These are phyloP conservation scores for Pantelozetes paolii DNA, from an alignment of 2,888 invertebrate genomes.

Conservation along the genomic window DNA sequence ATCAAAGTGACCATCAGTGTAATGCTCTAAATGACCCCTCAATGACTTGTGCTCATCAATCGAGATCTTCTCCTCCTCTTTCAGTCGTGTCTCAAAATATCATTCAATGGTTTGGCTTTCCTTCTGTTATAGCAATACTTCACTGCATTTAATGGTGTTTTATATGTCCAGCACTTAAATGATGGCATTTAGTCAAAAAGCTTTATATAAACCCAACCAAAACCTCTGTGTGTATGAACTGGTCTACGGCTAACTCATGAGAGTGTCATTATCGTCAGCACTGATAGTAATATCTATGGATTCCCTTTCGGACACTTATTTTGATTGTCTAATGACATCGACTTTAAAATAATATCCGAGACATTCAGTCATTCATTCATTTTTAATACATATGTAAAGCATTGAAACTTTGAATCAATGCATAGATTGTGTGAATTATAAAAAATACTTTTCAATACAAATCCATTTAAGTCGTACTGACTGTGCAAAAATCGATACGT, in stretches of 20 bases:
- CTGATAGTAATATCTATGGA: neutral
- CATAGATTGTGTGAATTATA: constrained; percentile 23
- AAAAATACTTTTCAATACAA: constrained; percentile 6
- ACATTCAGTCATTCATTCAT: too few species aligned
- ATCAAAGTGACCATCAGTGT: constrained; percentile 22
- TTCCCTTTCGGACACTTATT: constrained; percentile 23
- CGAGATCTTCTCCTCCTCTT: constrained; percentile 30
- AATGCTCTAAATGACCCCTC: neutral
- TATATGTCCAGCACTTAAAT: constrained; percentile 24
- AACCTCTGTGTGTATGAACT: constrained; percentile 9
- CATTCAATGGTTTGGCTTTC: constrained; percentile 1
- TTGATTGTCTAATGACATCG: neutral
- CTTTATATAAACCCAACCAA: constrained; percentile 10
- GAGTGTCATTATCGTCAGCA: constrained; percentile 11
- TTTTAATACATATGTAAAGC: neutral
- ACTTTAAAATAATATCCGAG: too few species aligned
- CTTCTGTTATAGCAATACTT: neutral
- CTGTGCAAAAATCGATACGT: constrained; percentile 8
- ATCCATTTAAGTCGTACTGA: constrained; percentile 1
- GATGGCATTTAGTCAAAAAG: constrained; percentile 23
- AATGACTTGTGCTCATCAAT: constrained; percentile 37
- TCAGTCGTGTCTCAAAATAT: neutral
- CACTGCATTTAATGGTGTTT: constrained; percentile 29
- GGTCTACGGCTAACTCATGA: neutral
- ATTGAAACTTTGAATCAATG: constrained; percentile 4